phyloP scores from a whole-genome alignment of 2,888 invertebrate genomes.

The Alloplasta piceator region DNA sequence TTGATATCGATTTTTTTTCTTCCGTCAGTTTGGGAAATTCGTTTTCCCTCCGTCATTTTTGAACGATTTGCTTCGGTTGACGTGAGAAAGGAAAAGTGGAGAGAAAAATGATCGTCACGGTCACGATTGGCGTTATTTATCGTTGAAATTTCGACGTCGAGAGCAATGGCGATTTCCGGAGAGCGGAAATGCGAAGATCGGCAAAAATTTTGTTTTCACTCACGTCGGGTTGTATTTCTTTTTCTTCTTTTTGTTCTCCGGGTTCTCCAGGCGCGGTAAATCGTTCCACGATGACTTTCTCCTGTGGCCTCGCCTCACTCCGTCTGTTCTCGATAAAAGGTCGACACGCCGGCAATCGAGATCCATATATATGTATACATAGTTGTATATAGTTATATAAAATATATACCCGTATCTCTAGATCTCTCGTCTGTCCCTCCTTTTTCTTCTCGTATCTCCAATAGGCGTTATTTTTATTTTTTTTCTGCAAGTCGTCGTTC shows the following conservation, averaged over 20 bases:
- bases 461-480: conserved; percentile 30
- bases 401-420: conserved; percentile 7
- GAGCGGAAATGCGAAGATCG: conserved; percentile 52
- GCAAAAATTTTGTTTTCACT: background rate
- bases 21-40: conserved; percentile 6
- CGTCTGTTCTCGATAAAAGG: conserved; percentile 62
- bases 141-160: conserved; percentile 4
- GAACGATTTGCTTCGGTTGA: conserved; percentile 40
- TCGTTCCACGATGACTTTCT: conserved; percentile 67
- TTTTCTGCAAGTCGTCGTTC: conserved; percentile 36
- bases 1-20: no score
- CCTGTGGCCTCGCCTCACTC: conserved; percentile 64
- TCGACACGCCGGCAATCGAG: conserved; percentile 50
- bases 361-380: background rate
- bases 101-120: conserved; percentile 42
- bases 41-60: conserved; percentile 31
- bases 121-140: conserved; percentile 43
- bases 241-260: conserved; percentile 47
- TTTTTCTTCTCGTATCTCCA: conserved; percentile 42
- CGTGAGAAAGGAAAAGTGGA: background rate
- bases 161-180: conserved; percentile 55
- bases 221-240: background rate
- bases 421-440: background rate
- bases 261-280: conserved; percentile 50
- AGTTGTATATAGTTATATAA: conserved; percentile 21